These are phyloP conservation scores for Osmerus mordax DNA, from an alignment of 2,113 vertebrate genomes.

Conservation along the genomic window DNA sequence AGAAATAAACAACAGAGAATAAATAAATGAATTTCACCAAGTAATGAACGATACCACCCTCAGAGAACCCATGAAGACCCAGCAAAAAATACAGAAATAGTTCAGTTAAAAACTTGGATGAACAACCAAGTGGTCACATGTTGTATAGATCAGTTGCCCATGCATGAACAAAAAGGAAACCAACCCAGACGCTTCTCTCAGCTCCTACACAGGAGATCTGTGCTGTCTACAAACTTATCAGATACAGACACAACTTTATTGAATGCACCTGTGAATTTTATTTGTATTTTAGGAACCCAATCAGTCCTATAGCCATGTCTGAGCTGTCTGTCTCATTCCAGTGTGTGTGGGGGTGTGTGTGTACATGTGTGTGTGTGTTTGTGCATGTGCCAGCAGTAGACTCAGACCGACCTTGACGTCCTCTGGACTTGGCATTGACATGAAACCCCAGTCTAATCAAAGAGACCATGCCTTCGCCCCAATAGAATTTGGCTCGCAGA, in stretches of 20 bases:
- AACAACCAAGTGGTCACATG: background rate
- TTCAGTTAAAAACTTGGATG: too few species aligned
- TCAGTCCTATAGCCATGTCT: background rate
- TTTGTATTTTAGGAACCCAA: background rate
- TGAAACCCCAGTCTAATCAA: conserved; percentile 55
- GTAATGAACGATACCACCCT: background rate
- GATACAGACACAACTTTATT: background rate
- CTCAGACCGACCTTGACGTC: conserved; percentile 51
- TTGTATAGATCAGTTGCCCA: background rate
- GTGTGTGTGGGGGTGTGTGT: background rate
- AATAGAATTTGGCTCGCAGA: conserved; percentile 57
- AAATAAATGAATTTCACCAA: conserved; percentile 18
- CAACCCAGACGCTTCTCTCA: too few species aligned
- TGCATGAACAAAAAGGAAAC: too few species aligned
- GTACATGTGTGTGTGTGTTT: conserved; percentile 6
- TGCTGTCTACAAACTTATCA: background rate
- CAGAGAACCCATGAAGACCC: background rate
- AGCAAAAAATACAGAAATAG: background rate
- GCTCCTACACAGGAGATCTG: background rate
- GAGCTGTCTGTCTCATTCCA: background rate
- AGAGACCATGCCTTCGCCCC: conserved; percentile 52
- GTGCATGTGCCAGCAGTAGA: background rate
- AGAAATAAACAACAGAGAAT: conserved; percentile 12
- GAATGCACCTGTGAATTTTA: background rate
- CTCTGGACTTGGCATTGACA: conserved; percentile 52